phyloP scores from a whole-genome alignment of 2,797 vertebrate species.

The Capromys pilorides region DNA sequence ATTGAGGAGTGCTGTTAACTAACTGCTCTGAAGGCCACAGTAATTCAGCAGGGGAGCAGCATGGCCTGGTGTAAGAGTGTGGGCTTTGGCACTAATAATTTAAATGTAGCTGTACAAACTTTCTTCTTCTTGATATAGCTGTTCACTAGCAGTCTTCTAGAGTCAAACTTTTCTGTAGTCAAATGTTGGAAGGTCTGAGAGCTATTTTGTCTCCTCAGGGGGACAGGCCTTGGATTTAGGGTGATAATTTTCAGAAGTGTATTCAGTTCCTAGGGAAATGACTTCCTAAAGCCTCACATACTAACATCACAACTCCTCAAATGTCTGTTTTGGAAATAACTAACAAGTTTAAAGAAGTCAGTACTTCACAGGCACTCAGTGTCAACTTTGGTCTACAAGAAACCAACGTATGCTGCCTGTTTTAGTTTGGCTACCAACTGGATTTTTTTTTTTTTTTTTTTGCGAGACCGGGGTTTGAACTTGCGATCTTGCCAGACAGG shows the following conservation, averaged over 20 bases:
- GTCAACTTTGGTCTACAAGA: conserved; percentile 14
- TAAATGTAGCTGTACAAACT: not conserved
- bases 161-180: not conserved
- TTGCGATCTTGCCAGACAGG: too few relatives aligned
- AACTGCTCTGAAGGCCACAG: not conserved
- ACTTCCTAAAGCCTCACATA: not conserved
- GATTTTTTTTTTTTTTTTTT: too few relatives aligned
- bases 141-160: not conserved
- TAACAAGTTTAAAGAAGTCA: conserved; percentile 47
- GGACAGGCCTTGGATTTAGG: not conserved
- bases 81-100: not conserved
- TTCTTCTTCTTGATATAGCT: not conserved
- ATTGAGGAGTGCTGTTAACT: not conserved
- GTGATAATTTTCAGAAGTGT: conserved; percentile 24
- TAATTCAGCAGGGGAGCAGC: not conserved
- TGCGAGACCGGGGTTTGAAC: too few relatives aligned
- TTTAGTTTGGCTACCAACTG: not conserved
- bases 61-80: not conserved
- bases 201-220: not conserved
- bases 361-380: not conserved
- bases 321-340: conserved; percentile 17
- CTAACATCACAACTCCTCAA: not conserved
- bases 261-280: not conserved
- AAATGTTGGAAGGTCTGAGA: not conserved
- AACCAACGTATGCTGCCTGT: not conserved